Percentiles rank a stretch among this genome's conserved stretches.
Conservation (phyloP, 2,888 invertebrate genomes). For the Sesamia inferens region DNA sequence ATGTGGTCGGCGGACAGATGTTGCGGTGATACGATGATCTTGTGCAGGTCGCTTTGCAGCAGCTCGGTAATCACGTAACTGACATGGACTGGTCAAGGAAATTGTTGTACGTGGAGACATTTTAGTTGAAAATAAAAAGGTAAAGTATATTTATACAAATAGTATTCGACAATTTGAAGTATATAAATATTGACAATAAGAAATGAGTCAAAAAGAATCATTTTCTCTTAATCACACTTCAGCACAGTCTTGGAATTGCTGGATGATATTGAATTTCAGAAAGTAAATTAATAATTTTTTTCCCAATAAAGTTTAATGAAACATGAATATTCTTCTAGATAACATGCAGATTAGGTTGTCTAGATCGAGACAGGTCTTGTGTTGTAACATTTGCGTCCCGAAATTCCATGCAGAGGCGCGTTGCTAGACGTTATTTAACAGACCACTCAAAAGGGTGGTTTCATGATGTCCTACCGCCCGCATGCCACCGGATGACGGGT, state of each 20-base stretch:
- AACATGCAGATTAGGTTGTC: slow-evolving; percentile 8
- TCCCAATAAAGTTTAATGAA: slow-evolving; percentile 9
- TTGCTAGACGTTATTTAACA: slow-evolving; percentile 19
- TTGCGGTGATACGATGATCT: slow-evolving; percentile 99
- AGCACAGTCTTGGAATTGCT: background rate
- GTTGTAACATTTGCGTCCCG: slow-evolving; percentile 34
- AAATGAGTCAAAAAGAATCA: background rate
- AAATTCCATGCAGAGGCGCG: slow-evolving; percentile 21
- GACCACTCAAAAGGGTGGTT: slow-evolving; percentile 57
- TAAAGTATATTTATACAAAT: background rate
- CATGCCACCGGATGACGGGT: slow-evolving; percentile 17
- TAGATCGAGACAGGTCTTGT: slow-evolving; percentile 12
- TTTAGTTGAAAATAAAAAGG: background rate
- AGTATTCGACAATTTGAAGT: background rate
- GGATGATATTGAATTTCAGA: slow-evolving; percentile 11
- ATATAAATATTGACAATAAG: background rate
- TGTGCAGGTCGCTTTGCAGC: slow-evolving; percentile 99
- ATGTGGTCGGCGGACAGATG: slow-evolving; percentile 99
- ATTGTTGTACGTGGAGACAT: slow-evolving; percentile 46
- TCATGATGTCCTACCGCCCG: slow-evolving; percentile 46
- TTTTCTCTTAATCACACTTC: slow-evolving; percentile 2
- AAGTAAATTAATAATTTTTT: slow-evolving; percentile 1
- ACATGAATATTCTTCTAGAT: slow-evolving; percentile 15
- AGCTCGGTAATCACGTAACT: slow-evolving; percentile 99
- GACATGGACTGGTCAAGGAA: slow-evolving; percentile 79